Base-by-base conservation (phyloP, 92 coral and sea anemone genomes). In the Chrysogorgia sp. region DNA sequence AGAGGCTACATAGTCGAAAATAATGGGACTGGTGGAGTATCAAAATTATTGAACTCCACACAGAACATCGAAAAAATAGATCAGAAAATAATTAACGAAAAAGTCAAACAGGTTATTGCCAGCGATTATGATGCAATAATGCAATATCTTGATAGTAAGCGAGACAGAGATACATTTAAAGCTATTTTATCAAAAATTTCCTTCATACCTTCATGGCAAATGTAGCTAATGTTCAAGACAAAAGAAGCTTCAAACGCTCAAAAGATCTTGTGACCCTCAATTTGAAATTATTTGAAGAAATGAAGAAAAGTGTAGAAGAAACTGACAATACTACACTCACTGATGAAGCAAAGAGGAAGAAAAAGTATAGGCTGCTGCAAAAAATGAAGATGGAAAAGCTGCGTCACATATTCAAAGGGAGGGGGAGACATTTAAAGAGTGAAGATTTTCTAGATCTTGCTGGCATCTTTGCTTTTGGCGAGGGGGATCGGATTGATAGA, bases 371-470 rank as follows among this genome's bases (percentile, higher is more conserved):
- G 37, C 34, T 77, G 7, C 60, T 89, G 37, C 83, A 77, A 76
- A 69, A 61, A 13, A 59, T 77, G 43, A 37, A 89, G 40, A 61
- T 85, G 12, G 90, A 80, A 52, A 74, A 80, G 12, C 71, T 89
- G 2, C 63, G 74, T 0, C 93, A 89, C 50, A n/a, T n/a, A n/a
- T n/a, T n/a, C n/a, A n/a, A n/a, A n/a, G n/a, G n/a, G n/a, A n/a
- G n/a, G n/a, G n/a, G 79, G 32, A 82, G 87, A 83, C 30, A 37
- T 52, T 47, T 76, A 67, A 86, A 86, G 41, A 70, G 79, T 50
- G 81, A 76, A 47, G 83, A 81, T 28, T 86, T 81, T 49, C 83
- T 83, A 4, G 86, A 81, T 40, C 78, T 81, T 30, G 60, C 86
- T 7, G 67, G 56, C 0, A 5, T 86, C 13, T 19, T 29, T 30